Base-by-base conservation (phyloP, 1,140 invertebrate genomes). In the Venturia canescens region DNA sequence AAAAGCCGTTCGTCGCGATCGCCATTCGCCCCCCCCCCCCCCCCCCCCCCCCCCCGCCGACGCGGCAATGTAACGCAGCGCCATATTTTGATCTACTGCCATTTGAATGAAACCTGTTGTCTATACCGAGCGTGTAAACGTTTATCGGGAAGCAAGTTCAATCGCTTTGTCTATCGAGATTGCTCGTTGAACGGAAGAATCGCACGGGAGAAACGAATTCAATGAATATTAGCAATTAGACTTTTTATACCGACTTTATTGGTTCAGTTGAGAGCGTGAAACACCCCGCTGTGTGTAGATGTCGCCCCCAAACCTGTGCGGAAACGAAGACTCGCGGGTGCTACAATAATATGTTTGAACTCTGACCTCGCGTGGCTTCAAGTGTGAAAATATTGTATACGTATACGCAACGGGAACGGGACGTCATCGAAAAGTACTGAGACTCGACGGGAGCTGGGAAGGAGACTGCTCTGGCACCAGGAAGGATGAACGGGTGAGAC, bases 401-500 rank as follows among this genome's bases (percentile, higher is more conserved):
- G 15, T 63, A 63, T 9, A 63, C 15, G 11, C 13, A 6, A 26
- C 60, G 60, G 15, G 26, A 69, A 34, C 27, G 27, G 27, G 66
- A 31, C n/a, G 60, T 63, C 21, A 63, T 63, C 60, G 21, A 63
- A 23, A 18, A 27, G 27, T 23, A 23, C 60, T 26, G 23, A 26
- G 60, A 13, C 23, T 27, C 23, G 23, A 26, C 11, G 60, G 60
- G n/a, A 26, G 60, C 60, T 7, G 60, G 27, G 60, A 26, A 23
- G 3, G 60, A 18, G 53, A 63, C 9, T 3, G 27, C 27, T 6
- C 21, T 38, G 21, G 23, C 70, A 26, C 21, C 70, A n/a, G 38
- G 27, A 74, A 74, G 71, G 48, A 74, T 74, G 71, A 74, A 53
- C 44, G 71, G 71, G 71, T 74, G 71, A 74, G 71, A 26, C 44